phyloP scores from a whole-genome alignment of 1,140 invertebrate species.

The Bombyx mandarina region DNA sequence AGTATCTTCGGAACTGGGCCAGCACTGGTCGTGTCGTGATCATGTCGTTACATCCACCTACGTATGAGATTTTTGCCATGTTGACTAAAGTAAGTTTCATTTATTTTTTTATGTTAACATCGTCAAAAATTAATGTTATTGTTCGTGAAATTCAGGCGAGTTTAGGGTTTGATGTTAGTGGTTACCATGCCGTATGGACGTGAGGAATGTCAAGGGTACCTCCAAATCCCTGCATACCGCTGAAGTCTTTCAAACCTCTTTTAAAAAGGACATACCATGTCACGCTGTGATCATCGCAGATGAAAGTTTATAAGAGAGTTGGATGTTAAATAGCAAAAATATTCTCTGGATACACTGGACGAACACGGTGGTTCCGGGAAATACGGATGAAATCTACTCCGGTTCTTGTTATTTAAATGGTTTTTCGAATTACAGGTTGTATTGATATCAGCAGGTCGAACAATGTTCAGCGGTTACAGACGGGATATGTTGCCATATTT shows the following conservation, averaged over 20 bases:
- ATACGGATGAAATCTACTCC: no score
- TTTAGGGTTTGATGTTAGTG: neutral
- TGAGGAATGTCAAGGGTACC: no score
- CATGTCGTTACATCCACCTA: slow-evolving; percentile 93
- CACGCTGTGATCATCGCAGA: no score
- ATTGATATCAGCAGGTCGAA: slow-evolving; percentile 88
- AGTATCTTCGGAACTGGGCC: neutral
- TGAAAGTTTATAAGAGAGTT: no score
- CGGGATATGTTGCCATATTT: slow-evolving; percentile 94
- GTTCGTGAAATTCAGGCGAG: neutral
- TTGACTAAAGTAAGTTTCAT: slow-evolving; percentile 73
- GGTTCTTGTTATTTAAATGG: no score
- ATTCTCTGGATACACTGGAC: no score
- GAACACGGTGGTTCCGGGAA: no score
- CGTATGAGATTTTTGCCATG: slow-evolving; percentile 97
- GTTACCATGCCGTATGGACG: no score
- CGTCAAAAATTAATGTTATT: neutral
- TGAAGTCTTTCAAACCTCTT: no score
- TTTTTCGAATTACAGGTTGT: slow-evolving; percentile 73
- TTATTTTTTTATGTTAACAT: neutral
- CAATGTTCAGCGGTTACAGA: slow-evolving; percentile 91
- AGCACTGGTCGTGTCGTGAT: slow-evolving; percentile 47
- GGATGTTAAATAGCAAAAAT: no score
- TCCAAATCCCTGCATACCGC: no score
- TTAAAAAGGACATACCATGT: no score